Evolutionary conservation across 2,797 vertebrate genomes (phyloP).

Genomic region (Propithecus deckenii): DNA sequence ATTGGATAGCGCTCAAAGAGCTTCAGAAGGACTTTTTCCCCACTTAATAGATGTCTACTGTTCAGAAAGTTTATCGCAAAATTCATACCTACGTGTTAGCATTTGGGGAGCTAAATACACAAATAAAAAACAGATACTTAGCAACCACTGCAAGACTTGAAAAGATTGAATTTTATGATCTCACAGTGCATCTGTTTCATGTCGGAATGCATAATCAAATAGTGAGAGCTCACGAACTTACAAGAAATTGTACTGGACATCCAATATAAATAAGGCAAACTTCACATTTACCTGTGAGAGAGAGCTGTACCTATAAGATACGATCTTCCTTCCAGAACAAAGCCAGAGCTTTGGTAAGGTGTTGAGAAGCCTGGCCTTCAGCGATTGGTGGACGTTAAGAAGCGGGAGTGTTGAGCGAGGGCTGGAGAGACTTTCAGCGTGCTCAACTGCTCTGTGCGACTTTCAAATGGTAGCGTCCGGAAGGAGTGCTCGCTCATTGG

Average conservation of each 20-base stretch:
- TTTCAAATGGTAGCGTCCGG: background rate
- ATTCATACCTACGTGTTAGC: background rate
- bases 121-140: background rate
- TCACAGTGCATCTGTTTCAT: background rate
- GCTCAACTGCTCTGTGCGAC: background rate
- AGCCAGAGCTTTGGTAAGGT: background rate
- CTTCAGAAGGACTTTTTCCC: background rate
- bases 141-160: background rate
- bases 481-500: background rate
- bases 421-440: background rate
- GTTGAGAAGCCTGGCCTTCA: background rate
- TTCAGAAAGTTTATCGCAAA: background rate
- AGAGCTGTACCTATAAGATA: background rate
- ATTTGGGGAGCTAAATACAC: background rate
- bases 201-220: background rate
- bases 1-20: background rate
- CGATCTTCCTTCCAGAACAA: background rate
- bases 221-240: background rate
- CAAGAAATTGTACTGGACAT: background rate
- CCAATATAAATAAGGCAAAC: background rate
- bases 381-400: background rate
- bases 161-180: background rate
- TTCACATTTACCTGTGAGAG: background rate
- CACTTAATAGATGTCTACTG: background rate
- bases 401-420: background rate